Evolutionary conservation across 2,797 vertebrate genomes (phyloP), one percentile per base, ranked within the genome.

Genomic region (Sebastes oblongus): DNA sequence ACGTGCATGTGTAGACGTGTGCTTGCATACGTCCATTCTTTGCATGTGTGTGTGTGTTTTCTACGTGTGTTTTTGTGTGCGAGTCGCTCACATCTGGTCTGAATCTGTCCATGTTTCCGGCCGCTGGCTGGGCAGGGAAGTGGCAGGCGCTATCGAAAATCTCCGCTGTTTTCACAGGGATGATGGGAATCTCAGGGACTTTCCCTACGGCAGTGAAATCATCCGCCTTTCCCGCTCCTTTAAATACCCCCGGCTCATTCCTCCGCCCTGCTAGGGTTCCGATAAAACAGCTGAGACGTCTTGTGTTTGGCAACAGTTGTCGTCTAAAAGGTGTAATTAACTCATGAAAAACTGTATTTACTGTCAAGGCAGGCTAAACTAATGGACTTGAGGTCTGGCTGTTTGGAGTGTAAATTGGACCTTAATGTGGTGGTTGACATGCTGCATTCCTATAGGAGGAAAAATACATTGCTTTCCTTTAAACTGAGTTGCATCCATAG

Each of bases 111-210:
- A 13, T 83, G 92, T 93, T 96, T 96, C 94, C 93, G 94, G 93
- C 89, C 71, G 86, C 91, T 90, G 92, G 93, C 92, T 91, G 92
- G 91, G 93, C 93, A 94, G 93, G 92, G 93, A 95, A 95, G 94
- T 95, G 94, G 92, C 93, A 93, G 93, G 84, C 90, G 90, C 94
- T 96, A 95, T 96, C 92, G 78, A 94, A 94, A 94, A 95, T 95
- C 94, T 95, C 89, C 87, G 88, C 92, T 92, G 90, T 94, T 95
- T 94, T 95, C 93, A 88, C 90, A 90, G 92, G 91, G 94, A 94
- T 94, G 95, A 94, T 93, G 93, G 93, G 94, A 95, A 94, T 95
- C 93, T 95, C 90, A 92, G 95, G 94, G 94, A 96, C 94, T 94
- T 95, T 95, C 94, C 95, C 93, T 93, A 88, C 86, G 92, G 92